Evolutionary conservation across 2,888 invertebrate species (phyloP).

Genomic region (Pherbina coryleti): DNA sequence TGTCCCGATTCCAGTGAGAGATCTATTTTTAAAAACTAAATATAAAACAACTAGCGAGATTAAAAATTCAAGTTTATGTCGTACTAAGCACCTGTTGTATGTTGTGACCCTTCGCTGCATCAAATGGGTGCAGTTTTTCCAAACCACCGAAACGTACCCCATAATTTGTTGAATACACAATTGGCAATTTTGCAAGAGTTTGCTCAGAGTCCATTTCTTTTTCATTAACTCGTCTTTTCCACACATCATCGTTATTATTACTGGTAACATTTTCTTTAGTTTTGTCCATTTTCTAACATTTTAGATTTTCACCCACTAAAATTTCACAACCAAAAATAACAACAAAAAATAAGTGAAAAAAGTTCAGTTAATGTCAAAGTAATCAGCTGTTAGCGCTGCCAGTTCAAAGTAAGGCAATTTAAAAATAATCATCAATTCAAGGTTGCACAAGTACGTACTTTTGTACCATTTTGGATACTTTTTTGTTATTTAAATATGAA

Average conservation of each 20-base stretch:
- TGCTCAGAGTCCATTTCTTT: constrained; percentile 2
- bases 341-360: not conserved
- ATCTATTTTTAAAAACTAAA: constrained; percentile 74
- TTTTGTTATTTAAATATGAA: too few relatives aligned
- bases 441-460: too few relatives aligned
- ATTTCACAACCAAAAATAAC: not conserved
- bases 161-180: constrained; percentile 83
- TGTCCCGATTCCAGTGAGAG: constrained; percentile 75
- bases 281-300: too few relatives aligned
- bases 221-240: constrained; percentile 49
- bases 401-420: too few relatives aligned
- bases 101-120: constrained; percentile 88
- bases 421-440: too few relatives aligned
- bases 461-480: too few relatives aligned
- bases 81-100: constrained; percentile 74
- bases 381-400: too few relatives aligned
- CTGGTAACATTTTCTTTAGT: constrained; percentile 38
- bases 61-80: not conserved
- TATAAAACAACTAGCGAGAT: not conserved
- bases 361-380: not conserved
- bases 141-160: constrained; percentile 85
- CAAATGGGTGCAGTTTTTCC: constrained; percentile 89
- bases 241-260: constrained; percentile 50
- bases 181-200: constrained; percentile 73
- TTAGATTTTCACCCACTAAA: not conserved